Evolutionary conservation across 2,797 vertebrate genomes (phyloP), one percentile per base, ranked within the genome.

Genomic region (Cygnus olor): DNA sequence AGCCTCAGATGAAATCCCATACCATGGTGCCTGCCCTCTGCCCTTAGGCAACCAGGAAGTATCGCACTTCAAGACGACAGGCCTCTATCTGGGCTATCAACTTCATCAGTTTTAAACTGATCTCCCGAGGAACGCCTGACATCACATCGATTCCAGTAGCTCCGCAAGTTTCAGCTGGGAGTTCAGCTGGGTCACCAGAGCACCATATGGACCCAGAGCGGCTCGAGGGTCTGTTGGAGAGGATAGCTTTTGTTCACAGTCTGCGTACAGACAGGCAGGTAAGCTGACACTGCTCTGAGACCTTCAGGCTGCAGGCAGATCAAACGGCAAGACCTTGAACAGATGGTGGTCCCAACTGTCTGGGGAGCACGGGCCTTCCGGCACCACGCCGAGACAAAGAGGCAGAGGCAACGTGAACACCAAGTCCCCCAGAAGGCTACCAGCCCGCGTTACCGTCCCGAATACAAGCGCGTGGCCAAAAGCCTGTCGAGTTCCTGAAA

Each of bases 281-380:
- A 95, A 92, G 28, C 40, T 61, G 76, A 96, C 68, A 68, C 90
- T 57, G 80, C 83, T 81, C 4, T 2, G 3, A 79, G 80, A 63
- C 40, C 24, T 14, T 9, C 19, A 30, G 64, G 84, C 36, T 85
- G 79, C 34, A 79, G 49, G 9, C 56, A 73, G 88, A 85, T n/a
- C 74, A 82, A 78, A 70, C 24, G 18, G 42, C 65, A 88, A 61
- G 82, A 74, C 45, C 38, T 57, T 3, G 36, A 74, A 64, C 96
- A 96, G 94, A 93, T 74, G 94, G 94, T 28, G 65, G 76, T 27
- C 49, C 88, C 93, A 92, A 74, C 64, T 95, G 91, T 8, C 76
- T 4, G 1, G 21, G 42, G 82, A 71, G 74, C 68, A 53, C 24
- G 2, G 1, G 16, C 56, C 25, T 65, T 47, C 71, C 86, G 57